These are phyloP conservation scores for Aldabrachelys gigantea DNA, from an alignment of 2,113 vertebrate species.

Conservation along the genomic window DNA sequence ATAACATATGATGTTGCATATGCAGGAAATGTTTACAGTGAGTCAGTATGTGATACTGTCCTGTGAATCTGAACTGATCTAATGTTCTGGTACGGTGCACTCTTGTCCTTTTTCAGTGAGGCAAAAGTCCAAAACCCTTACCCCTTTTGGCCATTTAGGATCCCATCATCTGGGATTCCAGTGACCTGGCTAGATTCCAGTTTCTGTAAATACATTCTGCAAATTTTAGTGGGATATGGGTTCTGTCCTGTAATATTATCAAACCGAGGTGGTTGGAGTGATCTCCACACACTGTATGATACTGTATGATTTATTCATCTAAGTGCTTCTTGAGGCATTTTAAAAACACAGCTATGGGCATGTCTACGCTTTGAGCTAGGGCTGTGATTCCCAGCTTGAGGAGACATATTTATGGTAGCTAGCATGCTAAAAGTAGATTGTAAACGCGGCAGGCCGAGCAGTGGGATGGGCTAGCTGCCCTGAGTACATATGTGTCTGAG, in stretches of 20 bases:
- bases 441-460: background rate
- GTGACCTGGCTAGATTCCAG: background rate
- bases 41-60: background rate
- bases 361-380: background rate
- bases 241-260: background rate
- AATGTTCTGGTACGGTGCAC: background rate
- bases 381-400: background rate
- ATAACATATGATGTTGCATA: background rate
- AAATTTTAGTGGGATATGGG: background rate
- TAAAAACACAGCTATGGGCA: background rate
- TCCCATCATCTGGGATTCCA: background rate
- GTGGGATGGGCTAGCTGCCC: background rate
- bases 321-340: background rate
- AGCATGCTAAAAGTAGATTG: background rate
- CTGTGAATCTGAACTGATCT: background rate
- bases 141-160: background rate
- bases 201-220: background rate
- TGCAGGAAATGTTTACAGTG: background rate
- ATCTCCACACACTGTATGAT: background rate
- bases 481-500: background rate
- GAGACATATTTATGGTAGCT: background rate
- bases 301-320: background rate
- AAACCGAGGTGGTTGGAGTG: rapidly evolving
- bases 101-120: background rate
- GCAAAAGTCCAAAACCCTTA: background rate